Evolutionary conservation across 2,797 vertebrate genomes (phyloP).

Genomic region (Rallus crepitans): DNA sequence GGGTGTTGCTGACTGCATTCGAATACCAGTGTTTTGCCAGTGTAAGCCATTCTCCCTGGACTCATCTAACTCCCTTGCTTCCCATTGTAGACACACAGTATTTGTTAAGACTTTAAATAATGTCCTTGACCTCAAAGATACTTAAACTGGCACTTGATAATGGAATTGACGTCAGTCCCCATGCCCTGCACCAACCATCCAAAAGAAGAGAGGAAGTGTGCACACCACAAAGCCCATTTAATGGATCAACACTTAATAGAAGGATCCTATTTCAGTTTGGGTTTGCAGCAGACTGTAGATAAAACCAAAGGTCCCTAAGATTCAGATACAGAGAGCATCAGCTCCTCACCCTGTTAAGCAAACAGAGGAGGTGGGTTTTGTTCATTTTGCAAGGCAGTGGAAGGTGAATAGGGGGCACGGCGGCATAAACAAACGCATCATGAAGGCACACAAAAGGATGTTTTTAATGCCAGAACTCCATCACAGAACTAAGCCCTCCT

Average conservation of each 20-base stretch:
- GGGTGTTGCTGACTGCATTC: fast-evolving
- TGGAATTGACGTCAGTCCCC: background rate
- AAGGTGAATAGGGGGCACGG: background rate
- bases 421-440: background rate
- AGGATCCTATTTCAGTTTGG: background rate
- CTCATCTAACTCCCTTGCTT: background rate
- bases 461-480: background rate
- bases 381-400: background rate
- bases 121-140: background rate
- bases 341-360: background rate
- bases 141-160: background rate
- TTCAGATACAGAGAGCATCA: background rate
- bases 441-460: background rate
- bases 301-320: background rate
- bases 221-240: background rate
- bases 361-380: background rate
- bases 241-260: background rate
- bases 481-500: background rate
- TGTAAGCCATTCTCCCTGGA: background rate
- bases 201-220: background rate
- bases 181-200: background rate
- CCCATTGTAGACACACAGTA: background rate
- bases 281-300: background rate
- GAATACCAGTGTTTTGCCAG: background rate
- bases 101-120: background rate